phyloP scores from a whole-genome alignment of 1,140 invertebrate species.

The Chironomus tepperi region DNA sequence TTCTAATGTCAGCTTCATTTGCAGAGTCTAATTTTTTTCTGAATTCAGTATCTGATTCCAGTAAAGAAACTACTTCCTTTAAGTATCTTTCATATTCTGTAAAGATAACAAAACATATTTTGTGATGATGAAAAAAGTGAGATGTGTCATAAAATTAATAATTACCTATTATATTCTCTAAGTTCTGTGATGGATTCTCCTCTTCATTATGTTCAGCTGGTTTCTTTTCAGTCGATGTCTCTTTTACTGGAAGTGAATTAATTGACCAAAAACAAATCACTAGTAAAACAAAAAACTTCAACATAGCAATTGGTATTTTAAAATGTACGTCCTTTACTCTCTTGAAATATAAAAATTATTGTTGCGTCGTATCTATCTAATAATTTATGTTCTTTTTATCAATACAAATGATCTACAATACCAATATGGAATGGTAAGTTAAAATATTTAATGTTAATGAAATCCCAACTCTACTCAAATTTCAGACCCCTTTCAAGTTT shows the following conservation, averaged over 20 bases:
- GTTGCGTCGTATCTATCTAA: too few species aligned
- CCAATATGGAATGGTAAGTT: too few species aligned
- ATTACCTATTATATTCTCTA: slow-evolving; percentile 17
- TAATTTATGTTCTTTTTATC: too few species aligned
- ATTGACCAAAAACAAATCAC: neutral
- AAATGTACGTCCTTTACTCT: too few species aligned
- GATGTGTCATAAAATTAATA: too few species aligned
- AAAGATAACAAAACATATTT: neutral
- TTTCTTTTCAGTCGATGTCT: neutral
- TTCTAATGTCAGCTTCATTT: slow-evolving; percentile 66
- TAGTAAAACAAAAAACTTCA: too few species aligned
- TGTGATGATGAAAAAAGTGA: neutral
- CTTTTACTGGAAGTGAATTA: slow-evolving; percentile 15
- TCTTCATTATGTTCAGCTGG: neutral
- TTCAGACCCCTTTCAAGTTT: too few species aligned
- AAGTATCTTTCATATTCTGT: slow-evolving; percentile 77
- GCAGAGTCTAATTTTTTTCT: slow-evolving; percentile 72
- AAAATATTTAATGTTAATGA: too few species aligned
- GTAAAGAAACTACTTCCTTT: slow-evolving; percentile 71
- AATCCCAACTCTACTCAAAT: too few species aligned
- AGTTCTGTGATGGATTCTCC: slow-evolving; percentile 3
- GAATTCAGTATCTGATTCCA: slow-evolving; percentile 79
- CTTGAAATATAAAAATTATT: too few species aligned
- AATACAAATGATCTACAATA: too few species aligned
- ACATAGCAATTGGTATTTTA: too few species aligned